Evolutionary conservation across 1,140 invertebrate genomes (phyloP).

Genomic region (Drosophila tropicalis): DNA sequence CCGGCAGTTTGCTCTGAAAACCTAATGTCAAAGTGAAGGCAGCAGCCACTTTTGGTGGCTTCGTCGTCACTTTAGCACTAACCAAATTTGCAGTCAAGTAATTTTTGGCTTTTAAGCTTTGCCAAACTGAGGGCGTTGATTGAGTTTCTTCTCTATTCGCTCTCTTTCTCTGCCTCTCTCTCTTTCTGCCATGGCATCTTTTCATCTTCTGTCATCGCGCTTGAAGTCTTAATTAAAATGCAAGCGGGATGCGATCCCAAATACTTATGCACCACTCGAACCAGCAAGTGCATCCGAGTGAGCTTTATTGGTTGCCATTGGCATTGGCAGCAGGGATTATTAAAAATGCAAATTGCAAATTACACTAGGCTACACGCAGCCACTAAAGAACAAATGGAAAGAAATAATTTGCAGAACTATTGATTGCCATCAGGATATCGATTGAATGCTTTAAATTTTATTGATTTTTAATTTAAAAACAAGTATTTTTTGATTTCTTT

Average conservation of each 20-base stretch:
- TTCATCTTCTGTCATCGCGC: conserved; percentile 18
- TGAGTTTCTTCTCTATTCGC: conserved; percentile 2
- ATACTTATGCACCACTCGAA: conserved; percentile 13
- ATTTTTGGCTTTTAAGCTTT: conserved; percentile 25
- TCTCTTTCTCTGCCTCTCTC: no score
- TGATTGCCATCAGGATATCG: conserved; percentile 8
- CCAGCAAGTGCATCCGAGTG: conserved; percentile 4
- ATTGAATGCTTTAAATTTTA: no score
- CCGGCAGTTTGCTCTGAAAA: not conserved
- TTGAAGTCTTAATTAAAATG: conserved; percentile 42
- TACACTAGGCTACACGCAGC: conserved; percentile 1
- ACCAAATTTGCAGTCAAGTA: conserved; percentile 54
- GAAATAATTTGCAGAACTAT: not conserved
- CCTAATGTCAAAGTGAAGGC: conserved; percentile 19
- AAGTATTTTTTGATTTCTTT: no score
- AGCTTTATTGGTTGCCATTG: conserved; percentile 27
- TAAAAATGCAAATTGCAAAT: conserved; percentile 20
- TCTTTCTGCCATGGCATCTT: not conserved
- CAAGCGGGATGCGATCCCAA: conserved; percentile 12
- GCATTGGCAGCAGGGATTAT: conserved; percentile 12
- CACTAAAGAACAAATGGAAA: no score
- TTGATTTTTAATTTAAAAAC: no score
- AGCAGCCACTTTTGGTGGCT: conserved; percentile 13
- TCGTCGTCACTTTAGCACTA: conserved; percentile 39
- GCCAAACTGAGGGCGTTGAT: conserved; percentile 15